Conservation (phyloP, 2,113 vertebrate species). For the Ginglymostoma cirratum region DNA sequence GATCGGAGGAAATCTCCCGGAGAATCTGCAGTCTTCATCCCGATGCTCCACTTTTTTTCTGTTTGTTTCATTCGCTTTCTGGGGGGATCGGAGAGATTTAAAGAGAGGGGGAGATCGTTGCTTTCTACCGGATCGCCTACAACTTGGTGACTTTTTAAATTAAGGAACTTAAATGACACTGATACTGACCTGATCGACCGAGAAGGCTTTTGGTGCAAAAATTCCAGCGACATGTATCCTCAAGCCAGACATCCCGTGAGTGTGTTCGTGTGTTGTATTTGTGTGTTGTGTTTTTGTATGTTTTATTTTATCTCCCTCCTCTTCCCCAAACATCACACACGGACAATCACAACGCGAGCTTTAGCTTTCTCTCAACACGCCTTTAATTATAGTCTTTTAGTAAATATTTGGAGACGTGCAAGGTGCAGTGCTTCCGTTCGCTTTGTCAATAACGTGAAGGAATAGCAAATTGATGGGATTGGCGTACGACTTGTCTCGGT, state of each 20-base stretch:
- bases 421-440: slow-evolving; percentile 15
- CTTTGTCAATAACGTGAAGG: background rate
- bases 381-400: slow-evolving; percentile 8
- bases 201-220: background rate
- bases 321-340: background rate
- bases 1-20: background rate
- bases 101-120: background rate
- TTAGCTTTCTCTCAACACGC: background rate
- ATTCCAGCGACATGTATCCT: slow-evolving; percentile 75
- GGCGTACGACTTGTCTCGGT: background rate
- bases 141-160: slow-evolving; percentile 31
- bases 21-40: background rate
- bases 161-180: slow-evolving; percentile 19
- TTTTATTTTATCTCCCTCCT: background rate
- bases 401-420: slow-evolving; percentile 18
- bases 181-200: background rate
- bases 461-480: background rate
- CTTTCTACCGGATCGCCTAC: background rate
- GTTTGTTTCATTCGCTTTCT: background rate
- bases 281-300: background rate
- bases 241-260: slow-evolving; percentile 73
- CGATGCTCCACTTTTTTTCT: slow-evolving; percentile 2
- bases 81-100: background rate
- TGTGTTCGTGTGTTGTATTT: slow-evolving; percentile 38
- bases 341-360: background rate